phyloP scores from a whole-genome alignment of 1,140 invertebrate genomes.

The Zaprionus ghesquierei region DNA sequence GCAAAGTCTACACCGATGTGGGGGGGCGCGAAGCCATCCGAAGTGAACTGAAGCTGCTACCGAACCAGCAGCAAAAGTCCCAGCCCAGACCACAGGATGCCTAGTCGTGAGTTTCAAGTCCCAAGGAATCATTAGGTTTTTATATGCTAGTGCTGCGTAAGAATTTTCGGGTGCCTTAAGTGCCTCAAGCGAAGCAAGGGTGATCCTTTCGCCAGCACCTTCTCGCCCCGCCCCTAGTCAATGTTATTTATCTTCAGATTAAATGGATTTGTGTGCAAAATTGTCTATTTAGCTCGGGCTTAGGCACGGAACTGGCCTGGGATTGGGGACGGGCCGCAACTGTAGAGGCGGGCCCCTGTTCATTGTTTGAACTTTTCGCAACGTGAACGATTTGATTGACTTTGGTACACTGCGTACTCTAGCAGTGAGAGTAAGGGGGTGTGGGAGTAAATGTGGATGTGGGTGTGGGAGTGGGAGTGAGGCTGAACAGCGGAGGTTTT shows the following conservation, averaged over 20 bases:
- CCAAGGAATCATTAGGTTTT: slow-evolving; percentile 64
- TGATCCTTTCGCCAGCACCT: neutral
- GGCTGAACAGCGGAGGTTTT: neutral
- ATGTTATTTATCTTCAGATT: slow-evolving; percentile 81
- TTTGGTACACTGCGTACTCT: slow-evolving; percentile 38
- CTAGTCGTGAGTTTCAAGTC: slow-evolving; percentile 32
- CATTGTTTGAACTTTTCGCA: slow-evolving; percentile 77
- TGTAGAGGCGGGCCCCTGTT: slow-evolving; percentile 32
- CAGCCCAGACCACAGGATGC: slow-evolving; percentile 23
- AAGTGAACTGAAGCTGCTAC: neutral
- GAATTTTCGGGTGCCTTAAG: slow-evolving; percentile 76
- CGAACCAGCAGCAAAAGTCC: neutral
- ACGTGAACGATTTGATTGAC: slow-evolving; percentile 71
- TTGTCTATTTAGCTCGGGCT: slow-evolving; percentile 69
- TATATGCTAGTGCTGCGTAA: slow-evolving; percentile 64
- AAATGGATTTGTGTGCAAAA: slow-evolving; percentile 81
- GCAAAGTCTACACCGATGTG: neutral
- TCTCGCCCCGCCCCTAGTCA: slow-evolving; percentile 8
- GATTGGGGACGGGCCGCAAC: neutral
- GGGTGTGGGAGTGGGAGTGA: neutral
- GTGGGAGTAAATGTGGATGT: neutral
- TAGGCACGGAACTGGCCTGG: neutral
- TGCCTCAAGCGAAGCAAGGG: slow-evolving; percentile 32
- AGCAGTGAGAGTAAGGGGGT: neutral
- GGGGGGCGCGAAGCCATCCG: neutral